phyloP scores from a whole-genome alignment of 2,113 vertebrate species.

The Myodes glareolus region DNA sequence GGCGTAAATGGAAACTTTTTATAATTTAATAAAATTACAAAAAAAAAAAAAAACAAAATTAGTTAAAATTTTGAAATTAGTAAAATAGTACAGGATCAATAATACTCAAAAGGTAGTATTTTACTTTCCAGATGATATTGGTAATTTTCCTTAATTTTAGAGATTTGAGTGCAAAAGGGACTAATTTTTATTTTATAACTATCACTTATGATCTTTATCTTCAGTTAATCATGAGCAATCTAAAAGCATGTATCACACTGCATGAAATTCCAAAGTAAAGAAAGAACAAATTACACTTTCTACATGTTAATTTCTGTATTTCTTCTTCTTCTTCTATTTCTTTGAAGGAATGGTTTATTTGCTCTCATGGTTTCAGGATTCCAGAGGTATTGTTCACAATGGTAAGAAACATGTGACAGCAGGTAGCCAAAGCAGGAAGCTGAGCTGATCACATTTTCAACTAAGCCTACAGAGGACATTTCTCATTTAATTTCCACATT shows the following conservation, averaged over 20 bases:
- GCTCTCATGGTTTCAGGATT: background rate
- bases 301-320: background rate
- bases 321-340: background rate
- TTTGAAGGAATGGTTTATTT: background rate
- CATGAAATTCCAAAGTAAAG: background rate
- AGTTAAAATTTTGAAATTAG: conserved; percentile 33
- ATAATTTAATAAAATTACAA: no score
- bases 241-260: background rate
- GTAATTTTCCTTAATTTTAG: conserved; percentile 29
- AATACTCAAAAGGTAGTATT: background rate
- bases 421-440: background rate
- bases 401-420: background rate
- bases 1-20: no score
- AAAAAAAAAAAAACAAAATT: no score
- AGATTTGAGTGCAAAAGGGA: background rate
- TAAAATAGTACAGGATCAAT: background rate
- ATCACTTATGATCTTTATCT: background rate
- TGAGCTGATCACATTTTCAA: background rate
- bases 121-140: background rate
- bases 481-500: background rate
- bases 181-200: background rate
- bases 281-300: background rate
- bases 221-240: background rate
- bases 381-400: background rate
- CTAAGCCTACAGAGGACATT: background rate